phyloP scores from a whole-genome alignment of 1,140 invertebrate species.

The Goniozus legneri region DNA sequence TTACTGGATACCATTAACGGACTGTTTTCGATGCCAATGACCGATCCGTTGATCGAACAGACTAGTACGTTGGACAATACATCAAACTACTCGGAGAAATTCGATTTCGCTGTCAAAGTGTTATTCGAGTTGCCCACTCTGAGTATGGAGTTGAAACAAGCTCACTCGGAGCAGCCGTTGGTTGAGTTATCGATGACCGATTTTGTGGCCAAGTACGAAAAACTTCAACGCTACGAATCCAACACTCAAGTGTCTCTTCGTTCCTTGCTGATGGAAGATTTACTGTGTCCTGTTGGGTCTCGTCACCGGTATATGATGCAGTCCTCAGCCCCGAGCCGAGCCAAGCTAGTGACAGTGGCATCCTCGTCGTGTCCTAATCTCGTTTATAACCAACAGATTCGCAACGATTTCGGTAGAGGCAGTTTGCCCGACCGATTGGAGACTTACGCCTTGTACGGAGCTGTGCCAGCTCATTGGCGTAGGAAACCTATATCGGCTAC shows the following conservation, averaged over 20 bases:
- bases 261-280: slow-evolving; percentile 84
- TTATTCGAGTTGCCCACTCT: slow-evolving; percentile 70
- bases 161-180: slow-evolving; percentile 65
- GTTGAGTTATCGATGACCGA: slow-evolving; percentile 82
- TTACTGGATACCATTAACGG: slow-evolving; percentile 71
- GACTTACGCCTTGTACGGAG: slow-evolving; percentile 53
- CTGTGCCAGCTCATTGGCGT: slow-evolving; percentile 42
- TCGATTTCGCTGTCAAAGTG: slow-evolving; percentile 54
- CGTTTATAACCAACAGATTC: slow-evolving; percentile 27
- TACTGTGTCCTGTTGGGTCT: slow-evolving; percentile 72
- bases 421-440: slow-evolving; percentile 71
- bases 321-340: slow-evolving; percentile 59
- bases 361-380: slow-evolving; percentile 85
- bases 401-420: slow-evolving; percentile 30
- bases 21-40: slow-evolving; percentile 39
- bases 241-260: slow-evolving; percentile 74
- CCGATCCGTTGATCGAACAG: slow-evolving; percentile 23
- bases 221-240: slow-evolving; percentile 63
- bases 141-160: slow-evolving; percentile 69
- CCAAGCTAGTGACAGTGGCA: slow-evolving; percentile 53
- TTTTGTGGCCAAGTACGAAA: slow-evolving; percentile 73
- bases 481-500: slow-evolving; percentile 26
- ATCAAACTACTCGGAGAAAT: slow-evolving; percentile 38
- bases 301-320: slow-evolving; percentile 79
- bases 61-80: slow-evolving; percentile 20